Base-by-base conservation (phyloP, 2,888 invertebrate species). In the Sinotaia quadrata region DNA sequence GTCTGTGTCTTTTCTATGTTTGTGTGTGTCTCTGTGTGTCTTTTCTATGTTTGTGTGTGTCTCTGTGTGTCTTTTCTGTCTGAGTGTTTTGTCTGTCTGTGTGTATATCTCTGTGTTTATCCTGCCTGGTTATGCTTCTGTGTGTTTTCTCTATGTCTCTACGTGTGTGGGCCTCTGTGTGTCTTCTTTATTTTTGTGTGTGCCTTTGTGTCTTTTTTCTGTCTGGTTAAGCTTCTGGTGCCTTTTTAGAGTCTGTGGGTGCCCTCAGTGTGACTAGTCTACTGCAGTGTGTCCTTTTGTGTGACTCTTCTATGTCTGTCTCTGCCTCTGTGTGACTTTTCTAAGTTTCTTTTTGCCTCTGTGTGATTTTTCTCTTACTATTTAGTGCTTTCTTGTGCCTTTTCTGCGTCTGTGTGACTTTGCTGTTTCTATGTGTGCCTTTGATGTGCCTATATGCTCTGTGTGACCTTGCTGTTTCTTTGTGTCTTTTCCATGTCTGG, bases 311-410 rank as follows among this genome's bases (percentile, higher is more conserved):
- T 56, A 29, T 31, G 44, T 66, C 36, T 57, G 8, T 44, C 66
- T 57, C 1, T 57, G 21, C 47, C 57, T 66, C 57, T 56, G 57
- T 57, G 44, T 66, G 57, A 57, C 66, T 57, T 41, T 31, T 57
- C 44, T 37, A 27, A 47, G 57, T 57, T 21, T 44, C 57, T 57
- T n/a, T 57, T 44, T 66, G n/a, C 31, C 36, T 62, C 62, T 62
- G 33, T 62, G 49, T 62, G 10, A 33, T 8, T 47, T 62, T 10
- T 47, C 62, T 47, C 51, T 49, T 33, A 31, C 27, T 62, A 31
- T 31, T 33, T 63, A 34, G 8, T 37, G 24, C 18, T 54, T 10
- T 8, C 31, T 8, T 31, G 27, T 54, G 5, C 18, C 15, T n/a
- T n/a, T n/a, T n/a, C n/a, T n/a, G n/a, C n/a, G n/a, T n/a, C n/a